Percentiles rank a stretch among this genome's conserved stretches.
phyloP scores from a whole-genome alignment of 53 echinoderm and acorn worm genomes.

The Zoroaster sp. region DNA sequence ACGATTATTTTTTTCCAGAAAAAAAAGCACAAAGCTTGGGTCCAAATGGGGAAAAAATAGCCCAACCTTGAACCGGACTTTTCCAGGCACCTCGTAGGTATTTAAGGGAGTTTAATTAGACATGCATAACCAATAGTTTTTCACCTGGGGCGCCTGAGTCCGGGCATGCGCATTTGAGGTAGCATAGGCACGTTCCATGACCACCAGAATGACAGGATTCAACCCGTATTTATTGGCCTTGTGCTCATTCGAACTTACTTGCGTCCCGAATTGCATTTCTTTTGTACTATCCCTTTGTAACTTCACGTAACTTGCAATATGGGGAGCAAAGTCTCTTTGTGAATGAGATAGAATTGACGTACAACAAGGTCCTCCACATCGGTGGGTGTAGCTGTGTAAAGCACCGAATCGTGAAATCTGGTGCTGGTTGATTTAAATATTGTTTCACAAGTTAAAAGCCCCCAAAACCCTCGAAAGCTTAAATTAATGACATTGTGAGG shows the following conservation, averaged over 20 bases:
- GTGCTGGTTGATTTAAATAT: background rate
- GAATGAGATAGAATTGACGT: background rate
- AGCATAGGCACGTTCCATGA: conserved; percentile 44
- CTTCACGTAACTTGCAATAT: conserved; percentile 28
- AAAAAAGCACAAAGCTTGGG: conserved; percentile 44
- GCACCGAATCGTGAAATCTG: background rate
- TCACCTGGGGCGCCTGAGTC: conserved; percentile 48
- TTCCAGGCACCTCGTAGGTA: conserved; percentile 55
- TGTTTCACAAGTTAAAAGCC: background rate
- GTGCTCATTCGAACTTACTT: conserved; percentile 57
- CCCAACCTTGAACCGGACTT: conserved; percentile 56
- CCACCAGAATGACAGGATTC: conserved; percentile 49
- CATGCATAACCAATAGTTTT: conserved; percentile 31
- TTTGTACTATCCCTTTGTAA: conserved; percentile 48
- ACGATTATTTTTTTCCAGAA: background rate
- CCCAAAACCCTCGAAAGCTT: background rate
- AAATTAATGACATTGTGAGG: background rate
- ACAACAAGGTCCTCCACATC: background rate
- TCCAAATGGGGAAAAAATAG: conserved; percentile 42
- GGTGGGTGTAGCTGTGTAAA: background rate
- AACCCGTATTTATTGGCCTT: conserved; percentile 52
- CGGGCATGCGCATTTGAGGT: conserved; percentile 56
- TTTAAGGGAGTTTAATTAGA: conserved; percentile 62
- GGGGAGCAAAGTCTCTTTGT: conserved; percentile 21
- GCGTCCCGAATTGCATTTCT: conserved; percentile 48